These are phyloP conservation scores for Oreochromis spilurus DNA, from an alignment of 2,113 vertebrate genomes.

Conservation along the genomic window DNA sequence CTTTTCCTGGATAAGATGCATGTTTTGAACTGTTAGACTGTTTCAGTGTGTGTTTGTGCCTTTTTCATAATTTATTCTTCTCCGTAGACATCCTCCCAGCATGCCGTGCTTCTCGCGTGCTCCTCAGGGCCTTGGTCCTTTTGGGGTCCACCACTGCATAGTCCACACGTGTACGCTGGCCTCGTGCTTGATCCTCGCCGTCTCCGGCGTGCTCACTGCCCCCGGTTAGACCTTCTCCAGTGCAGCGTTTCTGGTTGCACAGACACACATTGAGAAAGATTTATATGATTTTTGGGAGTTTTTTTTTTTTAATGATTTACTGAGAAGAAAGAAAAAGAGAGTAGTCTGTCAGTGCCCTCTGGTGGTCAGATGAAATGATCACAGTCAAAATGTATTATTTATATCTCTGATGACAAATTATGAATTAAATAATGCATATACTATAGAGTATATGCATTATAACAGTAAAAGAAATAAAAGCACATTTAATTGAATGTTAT, in stretches of 20 bases:
- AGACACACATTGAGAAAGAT: background rate
- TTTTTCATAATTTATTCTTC: slow-evolving; percentile 69
- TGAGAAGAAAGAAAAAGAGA: background rate
- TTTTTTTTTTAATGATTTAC: background rate
- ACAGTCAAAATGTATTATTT: background rate
- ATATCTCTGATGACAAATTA: background rate
- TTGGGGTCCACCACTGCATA: slow-evolving; percentile 92
- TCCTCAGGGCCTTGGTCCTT: slow-evolving; percentile 87
- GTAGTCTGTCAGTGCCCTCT: background rate
- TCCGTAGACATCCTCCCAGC: slow-evolving; percentile 88
- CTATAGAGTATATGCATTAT: background rate
- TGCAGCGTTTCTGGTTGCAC: slow-evolving; percentile 78
- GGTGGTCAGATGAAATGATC: background rate
- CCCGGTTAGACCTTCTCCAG: slow-evolving; percentile 72
- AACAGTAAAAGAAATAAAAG: background rate
- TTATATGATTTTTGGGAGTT: background rate
- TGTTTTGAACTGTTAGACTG: too few species aligned
- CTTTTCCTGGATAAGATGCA: background rate
- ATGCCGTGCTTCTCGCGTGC: slow-evolving; percentile 89
- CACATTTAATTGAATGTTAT: background rate
- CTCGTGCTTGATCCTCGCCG: slow-evolving; percentile 53
- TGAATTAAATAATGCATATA: background rate
- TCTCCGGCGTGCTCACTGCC: slow-evolving; percentile 39
- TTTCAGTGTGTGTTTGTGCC: background rate
- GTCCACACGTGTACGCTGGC: slow-evolving; percentile 74